Evolutionary conservation across 2,113 vertebrate genomes (phyloP).

Genomic region (Caranx melampygus): DNA sequence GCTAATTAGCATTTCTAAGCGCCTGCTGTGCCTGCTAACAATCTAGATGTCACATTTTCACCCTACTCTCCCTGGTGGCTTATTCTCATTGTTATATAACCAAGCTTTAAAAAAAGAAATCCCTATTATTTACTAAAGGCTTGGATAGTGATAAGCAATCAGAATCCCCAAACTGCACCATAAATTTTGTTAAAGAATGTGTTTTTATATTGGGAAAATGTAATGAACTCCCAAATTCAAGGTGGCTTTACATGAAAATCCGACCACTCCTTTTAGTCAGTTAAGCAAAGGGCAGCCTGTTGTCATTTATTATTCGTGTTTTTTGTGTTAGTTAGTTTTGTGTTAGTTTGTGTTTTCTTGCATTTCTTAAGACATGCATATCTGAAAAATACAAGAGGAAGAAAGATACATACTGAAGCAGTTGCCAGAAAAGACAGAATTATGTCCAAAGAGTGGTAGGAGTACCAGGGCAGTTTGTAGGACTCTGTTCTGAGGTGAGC

Average conservation of each 20-base stretch:
- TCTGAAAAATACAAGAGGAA: conserved; percentile 4
- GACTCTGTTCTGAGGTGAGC: conserved; percentile 71
- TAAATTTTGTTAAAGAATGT: neutral
- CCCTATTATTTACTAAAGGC: neutral
- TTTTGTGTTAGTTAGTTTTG: no score
- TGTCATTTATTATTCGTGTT: neutral
- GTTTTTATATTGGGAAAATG: neutral
- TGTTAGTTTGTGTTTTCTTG: conserved; percentile 23
- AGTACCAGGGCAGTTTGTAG: conserved; percentile 78
- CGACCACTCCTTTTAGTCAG: no score
- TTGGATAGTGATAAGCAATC: neutral
- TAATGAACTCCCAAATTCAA: neutral
- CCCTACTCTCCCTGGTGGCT: neutral
- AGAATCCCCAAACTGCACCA: neutral
- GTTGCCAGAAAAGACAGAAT: neutral
- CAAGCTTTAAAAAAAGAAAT: neutral
- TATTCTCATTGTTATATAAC: neutral
- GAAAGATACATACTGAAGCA: neutral
- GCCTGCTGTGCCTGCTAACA: neutral
- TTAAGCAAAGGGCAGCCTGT: neutral
- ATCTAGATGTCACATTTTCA: neutral
- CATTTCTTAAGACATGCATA: conserved; percentile 10
- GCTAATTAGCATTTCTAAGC: no score
- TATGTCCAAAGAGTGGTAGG: conserved; percentile 77
- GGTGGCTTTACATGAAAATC: neutral